Percentiles rank a stretch among this genome's conserved stretches.
Conservation (phyloP, 2,113 vertebrate species). For the Potamarius usumacintae region DNA sequence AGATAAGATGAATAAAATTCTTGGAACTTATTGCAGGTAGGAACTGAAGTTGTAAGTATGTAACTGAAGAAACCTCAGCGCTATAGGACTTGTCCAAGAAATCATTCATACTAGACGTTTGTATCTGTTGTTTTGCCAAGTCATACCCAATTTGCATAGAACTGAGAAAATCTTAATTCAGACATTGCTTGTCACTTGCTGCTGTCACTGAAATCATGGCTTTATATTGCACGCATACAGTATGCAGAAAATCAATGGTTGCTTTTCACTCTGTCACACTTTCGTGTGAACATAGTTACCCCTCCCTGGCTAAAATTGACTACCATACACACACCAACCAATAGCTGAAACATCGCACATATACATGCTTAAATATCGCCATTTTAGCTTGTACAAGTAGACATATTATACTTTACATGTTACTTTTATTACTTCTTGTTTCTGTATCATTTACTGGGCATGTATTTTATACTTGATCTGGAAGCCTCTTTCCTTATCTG, state of each 20-base stretch:
- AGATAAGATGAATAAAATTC: background rate
- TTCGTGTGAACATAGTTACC: background rate
- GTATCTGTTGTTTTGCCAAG: background rate
- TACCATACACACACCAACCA: background rate
- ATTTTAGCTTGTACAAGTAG: background rate
- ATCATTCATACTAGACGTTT: background rate
- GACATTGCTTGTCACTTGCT: background rate
- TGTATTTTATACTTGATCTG: background rate
- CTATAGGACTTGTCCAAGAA: background rate
- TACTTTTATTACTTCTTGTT: background rate
- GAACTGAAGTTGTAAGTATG: background rate
- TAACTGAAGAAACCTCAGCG: background rate
- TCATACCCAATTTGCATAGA: background rate
- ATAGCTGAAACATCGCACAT: background rate
- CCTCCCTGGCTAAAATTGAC: background rate
- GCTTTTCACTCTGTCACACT: background rate
- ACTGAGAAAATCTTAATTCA: background rate
- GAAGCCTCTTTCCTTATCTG: background rate
- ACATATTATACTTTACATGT: background rate
- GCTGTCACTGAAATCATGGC: background rate
- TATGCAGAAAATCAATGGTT: background rate
- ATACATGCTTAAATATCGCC: background rate
- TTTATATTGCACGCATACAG: background rate
- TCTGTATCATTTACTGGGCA: background rate
- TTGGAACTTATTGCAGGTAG: background rate